A percentile compares a stretch with the other conserved stretches of the same genome.
Evolutionary conservation across 2,113 vertebrate genomes (phyloP).

Genomic region (Porphyrio hochstetteri): DNA sequence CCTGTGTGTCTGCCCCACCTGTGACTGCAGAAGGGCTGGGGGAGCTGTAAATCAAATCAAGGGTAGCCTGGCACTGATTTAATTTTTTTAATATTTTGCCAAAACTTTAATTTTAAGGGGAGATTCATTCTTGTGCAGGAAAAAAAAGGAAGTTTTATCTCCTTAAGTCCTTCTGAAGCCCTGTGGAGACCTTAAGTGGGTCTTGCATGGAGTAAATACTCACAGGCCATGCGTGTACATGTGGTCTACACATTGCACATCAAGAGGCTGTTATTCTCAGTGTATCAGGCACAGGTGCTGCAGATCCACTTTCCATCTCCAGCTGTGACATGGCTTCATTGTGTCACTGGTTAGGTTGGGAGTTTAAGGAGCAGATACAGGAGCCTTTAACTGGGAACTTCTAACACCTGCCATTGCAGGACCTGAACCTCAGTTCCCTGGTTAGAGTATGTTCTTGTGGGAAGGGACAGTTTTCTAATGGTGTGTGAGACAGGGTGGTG

Average conservation of each 20-base stretch:
- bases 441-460: background rate
- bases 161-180: background rate
- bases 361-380: background rate
- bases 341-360: background rate
- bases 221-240: background rate
- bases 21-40: background rate
- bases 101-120: background rate
- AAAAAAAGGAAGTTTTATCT: background rate
- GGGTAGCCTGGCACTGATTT: background rate
- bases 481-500: background rate
- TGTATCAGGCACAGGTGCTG: background rate
- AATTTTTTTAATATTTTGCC: background rate
- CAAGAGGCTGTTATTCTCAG: background rate
- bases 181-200: background rate
- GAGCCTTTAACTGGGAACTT: background rate
- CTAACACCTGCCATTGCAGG: background rate
- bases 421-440: background rate
- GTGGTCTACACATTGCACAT: background rate
- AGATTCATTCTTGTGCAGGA: background rate
- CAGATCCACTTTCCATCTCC: background rate
- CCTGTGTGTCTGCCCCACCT: background rate
- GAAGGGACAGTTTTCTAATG: background rate
- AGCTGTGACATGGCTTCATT: background rate
- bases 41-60: background rate
- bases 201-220: background rate